Base-by-base conservation (phyloP, 2,888 invertebrate genomes). In the Hybos culiciformis region DNA sequence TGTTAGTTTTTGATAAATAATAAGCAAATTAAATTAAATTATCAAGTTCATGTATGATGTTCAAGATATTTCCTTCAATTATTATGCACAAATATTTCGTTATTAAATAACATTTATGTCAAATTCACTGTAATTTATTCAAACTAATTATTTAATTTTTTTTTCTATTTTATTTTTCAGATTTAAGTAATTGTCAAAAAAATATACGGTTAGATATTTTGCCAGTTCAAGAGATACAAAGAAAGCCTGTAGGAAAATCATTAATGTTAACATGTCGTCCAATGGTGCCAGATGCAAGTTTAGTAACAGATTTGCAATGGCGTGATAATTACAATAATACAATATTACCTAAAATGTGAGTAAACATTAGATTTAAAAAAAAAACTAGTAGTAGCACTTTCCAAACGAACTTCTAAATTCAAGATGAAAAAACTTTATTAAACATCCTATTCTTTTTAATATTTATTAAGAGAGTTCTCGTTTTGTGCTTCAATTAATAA, bases 291-390 rank as follows among this genome's bases (percentile, higher is more conserved):
- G 76, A 85, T 54, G 70, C 75, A 3, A 67, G 69, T 7, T 69
- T 83, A 31, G 75, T 87, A 42, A 74, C 76, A 23, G 77, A 84
- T 56, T 73, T 87, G 36, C 78, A 82, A 58, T 90, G 90, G 90
- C 73, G 77, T 51, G 85, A 86, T 61, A 78, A 80, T 37, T 70
- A 72, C 48, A 77, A 80, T 56, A 71, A 73, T 49, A 73, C 75
- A 45, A 83, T 86, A 56, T 75, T 78, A 52, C 73, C 74, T 50
- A 74, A 73, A 52, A 70, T 71, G 80, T 80, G 66, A 76, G 78
- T 75, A 36, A 42, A 33, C 26, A 8, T 36, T 37, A 15, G 31
- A 18, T 33, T 19, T 5, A 34, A 24, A 36, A 2, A 34, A 32
- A 11, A 20, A 14, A 18, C 6, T 29, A 29, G n/a, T 11, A 11